Conservation (phyloP, 2,113 vertebrate species). For the Epinephelus cyanopodus region DNA sequence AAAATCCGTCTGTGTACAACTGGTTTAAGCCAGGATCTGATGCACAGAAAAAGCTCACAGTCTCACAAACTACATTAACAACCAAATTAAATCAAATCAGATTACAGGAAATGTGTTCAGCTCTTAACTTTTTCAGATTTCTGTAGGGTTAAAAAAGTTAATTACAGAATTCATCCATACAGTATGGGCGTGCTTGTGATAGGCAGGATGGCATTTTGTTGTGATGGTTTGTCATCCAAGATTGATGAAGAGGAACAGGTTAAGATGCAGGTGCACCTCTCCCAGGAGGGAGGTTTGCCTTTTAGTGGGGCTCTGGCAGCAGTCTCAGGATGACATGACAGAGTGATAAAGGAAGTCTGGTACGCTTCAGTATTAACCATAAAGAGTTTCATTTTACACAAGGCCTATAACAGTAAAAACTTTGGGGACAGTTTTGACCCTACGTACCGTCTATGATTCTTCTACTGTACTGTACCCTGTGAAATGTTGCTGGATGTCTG, state of each 20-base stretch:
- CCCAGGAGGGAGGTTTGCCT: background rate
- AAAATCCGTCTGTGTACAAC: background rate
- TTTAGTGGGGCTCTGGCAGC: conserved; percentile 10
- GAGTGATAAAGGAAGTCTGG: conserved; percentile 16
- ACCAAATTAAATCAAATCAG: background rate
- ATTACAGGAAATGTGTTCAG: background rate
- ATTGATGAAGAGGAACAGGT: conserved; percentile 32
- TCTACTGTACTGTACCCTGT: background rate
- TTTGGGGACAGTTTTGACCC: background rate
- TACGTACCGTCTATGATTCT: background rate
- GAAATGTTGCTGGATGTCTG: conserved; percentile 1
- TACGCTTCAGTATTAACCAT: background rate
- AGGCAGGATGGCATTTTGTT: conserved; percentile 7
- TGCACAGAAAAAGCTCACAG: background rate
- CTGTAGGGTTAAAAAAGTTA: background rate
- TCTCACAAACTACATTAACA: background rate
- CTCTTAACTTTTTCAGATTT: background rate
- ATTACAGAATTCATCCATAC: conserved; percentile 12
- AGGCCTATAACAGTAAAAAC: background rate
- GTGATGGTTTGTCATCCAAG: conserved; percentile 1
- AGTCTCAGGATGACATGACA: conserved; percentile 5
- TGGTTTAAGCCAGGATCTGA: background rate
- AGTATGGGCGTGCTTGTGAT: background rate
- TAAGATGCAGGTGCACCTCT: conserved; percentile 25
- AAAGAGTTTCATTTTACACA: background rate